Percentiles rank a stretch among this genome's conserved stretches.
These are phyloP conservation scores for Chaetura pelagica DNA, from an alignment of 2,113 vertebrate species.

Conservation along the genomic window DNA sequence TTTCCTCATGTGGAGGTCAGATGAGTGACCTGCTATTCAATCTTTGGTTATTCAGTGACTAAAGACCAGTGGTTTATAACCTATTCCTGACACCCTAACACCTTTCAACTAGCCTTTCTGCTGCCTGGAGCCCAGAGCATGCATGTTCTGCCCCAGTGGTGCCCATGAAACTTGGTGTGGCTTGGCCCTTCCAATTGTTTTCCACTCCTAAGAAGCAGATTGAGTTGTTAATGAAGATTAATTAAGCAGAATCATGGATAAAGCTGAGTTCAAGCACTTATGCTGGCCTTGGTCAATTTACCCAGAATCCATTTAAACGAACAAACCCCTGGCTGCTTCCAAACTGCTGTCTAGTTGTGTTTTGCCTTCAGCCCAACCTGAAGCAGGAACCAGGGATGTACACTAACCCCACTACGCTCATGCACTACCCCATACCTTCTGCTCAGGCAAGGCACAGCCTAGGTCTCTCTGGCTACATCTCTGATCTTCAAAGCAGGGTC, in stretches of 20 bases:
- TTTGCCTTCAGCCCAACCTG: not conserved
- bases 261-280: not conserved
- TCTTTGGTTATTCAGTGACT: slow-evolving; percentile 24
- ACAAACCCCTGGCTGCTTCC: not conserved
- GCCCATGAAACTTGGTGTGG: not conserved
- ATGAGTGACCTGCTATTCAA: not conserved
- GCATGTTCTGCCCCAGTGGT: accelerated
- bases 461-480: not conserved
- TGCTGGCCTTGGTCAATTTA: not conserved
- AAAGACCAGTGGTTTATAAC: not conserved
- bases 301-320: not conserved
- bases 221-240: not conserved
- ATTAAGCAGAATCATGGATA: not conserved
- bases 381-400: not conserved
- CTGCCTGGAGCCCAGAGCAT: not conserved
- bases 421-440: accelerated
- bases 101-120: not conserved
- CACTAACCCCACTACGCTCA: not conserved
- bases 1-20: not conserved
- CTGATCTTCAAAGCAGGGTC: not conserved
- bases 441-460: not conserved
- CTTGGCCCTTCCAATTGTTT: not conserved
- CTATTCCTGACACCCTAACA: not conserved
- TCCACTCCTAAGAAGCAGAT: not conserved
- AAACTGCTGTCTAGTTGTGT: not conserved